Percentiles rank a stretch among this genome's conserved stretches.
These are phyloP conservation scores for Salvelinus sp. DNA, from an alignment of 2,113 vertebrate species.

Conservation along the genomic window DNA sequence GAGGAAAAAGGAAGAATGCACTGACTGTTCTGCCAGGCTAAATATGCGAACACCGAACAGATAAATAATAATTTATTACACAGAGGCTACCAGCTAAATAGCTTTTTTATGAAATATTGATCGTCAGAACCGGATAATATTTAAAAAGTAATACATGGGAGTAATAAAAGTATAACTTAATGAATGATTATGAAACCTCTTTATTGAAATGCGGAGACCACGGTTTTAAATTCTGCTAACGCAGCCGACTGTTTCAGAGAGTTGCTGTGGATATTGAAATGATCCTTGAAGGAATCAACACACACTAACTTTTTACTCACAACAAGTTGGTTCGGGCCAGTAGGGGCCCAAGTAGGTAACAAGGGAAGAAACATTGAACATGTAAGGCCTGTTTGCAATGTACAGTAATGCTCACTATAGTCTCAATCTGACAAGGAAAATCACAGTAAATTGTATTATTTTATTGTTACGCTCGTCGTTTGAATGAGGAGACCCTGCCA, in stretches of 20 bases:
- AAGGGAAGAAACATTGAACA: too few relatives aligned
- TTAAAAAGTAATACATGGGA: slow-evolving; percentile 1
- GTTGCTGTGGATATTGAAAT: background rate
- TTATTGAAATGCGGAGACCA: background rate
- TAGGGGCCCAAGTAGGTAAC: too few relatives aligned
- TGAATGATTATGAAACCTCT: background rate
- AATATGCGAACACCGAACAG: background rate
- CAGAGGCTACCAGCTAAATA: background rate
- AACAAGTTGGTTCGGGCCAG: too few relatives aligned
- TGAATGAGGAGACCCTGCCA: too few relatives aligned
- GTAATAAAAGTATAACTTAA: background rate
- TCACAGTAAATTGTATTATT: too few relatives aligned
- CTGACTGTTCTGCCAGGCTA: background rate
- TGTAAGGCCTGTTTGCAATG: too few relatives aligned
- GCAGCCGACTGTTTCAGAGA: background rate
- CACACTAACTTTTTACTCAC: too few relatives aligned
- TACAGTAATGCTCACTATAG: too few relatives aligned
- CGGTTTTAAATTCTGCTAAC: background rate
- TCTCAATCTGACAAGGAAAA: too few relatives aligned
- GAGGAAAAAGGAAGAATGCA: background rate
- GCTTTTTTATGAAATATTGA: background rate
- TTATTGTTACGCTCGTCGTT: too few relatives aligned
- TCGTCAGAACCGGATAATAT: background rate
- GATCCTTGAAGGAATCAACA: too few relatives aligned
- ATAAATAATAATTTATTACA: background rate